Conservation (phyloP, 2,888 invertebrate genomes). For the Leucoptera coffeella region DNA sequence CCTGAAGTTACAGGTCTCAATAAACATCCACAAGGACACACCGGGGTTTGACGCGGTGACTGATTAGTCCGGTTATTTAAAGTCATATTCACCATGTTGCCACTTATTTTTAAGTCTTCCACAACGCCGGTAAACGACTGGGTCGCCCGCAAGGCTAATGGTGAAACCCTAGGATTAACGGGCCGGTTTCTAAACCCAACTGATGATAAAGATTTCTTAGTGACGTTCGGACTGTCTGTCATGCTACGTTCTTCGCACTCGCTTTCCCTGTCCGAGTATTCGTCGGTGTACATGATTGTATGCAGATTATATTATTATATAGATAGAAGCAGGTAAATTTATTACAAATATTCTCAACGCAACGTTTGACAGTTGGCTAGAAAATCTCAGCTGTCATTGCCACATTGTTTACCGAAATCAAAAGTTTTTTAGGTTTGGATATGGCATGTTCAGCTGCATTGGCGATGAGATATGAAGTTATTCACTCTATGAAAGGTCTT, state of each 20-base stretch:
- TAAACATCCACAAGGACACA: conserved; percentile 41
- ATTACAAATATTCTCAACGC: too few species aligned
- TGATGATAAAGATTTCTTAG: conserved; percentile 35
- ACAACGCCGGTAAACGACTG: conserved; percentile 38
- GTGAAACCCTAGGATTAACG: conserved; percentile 24
- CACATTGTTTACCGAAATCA: too few species aligned
- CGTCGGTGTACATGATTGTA: conserved; percentile 39
- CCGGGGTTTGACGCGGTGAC: conserved; percentile 18
- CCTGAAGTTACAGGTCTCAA: conserved; percentile 22
- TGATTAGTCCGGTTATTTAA: conserved; percentile 23
- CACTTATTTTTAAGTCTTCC: conserved; percentile 27
- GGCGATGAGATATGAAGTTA: too few species aligned
- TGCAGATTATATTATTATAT: too few species aligned
- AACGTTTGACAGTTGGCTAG: too few species aligned
- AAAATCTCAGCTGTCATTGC: too few species aligned
- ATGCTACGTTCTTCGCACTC: conserved; percentile 29
- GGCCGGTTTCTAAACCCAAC: conserved; percentile 28
- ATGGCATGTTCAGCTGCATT: too few species aligned
- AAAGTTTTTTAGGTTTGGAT: too few species aligned
- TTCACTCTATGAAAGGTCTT: too few species aligned
- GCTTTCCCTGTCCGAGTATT: conserved; percentile 37
- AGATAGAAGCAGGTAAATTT: too few species aligned
- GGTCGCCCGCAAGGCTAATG: conserved; percentile 31
- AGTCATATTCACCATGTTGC: conserved; percentile 30
- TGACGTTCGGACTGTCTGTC: conserved; percentile 25